These are phyloP conservation scores for Oreohelix idahoensis DNA, from an alignment of 1,140 invertebrate species.

Conservation along the genomic window DNA sequence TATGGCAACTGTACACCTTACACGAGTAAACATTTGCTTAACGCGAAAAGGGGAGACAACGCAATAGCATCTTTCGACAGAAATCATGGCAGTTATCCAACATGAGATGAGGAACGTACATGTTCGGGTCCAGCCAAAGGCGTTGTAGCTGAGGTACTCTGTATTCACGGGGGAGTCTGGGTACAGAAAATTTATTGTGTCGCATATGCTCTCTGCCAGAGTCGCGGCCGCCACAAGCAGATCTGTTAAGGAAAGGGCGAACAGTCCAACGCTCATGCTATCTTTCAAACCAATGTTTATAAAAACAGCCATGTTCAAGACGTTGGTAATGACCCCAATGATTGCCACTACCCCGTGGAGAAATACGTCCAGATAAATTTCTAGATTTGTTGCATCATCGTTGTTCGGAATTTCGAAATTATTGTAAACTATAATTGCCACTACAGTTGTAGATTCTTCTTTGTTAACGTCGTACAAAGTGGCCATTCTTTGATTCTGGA, in stretches of 20 bases:
- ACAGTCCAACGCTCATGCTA: slow-evolving; percentile 12
- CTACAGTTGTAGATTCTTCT: too few species aligned
- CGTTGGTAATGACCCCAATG: not conserved
- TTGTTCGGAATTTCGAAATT: too few species aligned
- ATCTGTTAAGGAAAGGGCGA: not conserved
- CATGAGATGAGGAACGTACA: not conserved
- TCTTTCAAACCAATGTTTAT: not conserved
- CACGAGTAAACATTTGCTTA: not conserved
- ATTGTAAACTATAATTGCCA: too few species aligned
- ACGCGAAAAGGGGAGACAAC: slow-evolving; percentile 9
- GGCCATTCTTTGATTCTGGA: too few species aligned
- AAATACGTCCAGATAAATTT: not conserved
- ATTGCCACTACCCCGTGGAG: not conserved
- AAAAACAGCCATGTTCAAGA: slow-evolving; percentile 1
- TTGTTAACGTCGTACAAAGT: too few species aligned
- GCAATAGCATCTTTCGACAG: not conserved
- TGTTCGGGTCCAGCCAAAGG: not conserved
- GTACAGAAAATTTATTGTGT: not conserved
- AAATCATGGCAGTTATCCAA: not conserved
- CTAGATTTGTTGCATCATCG: too few species aligned
- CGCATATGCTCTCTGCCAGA: not conserved
- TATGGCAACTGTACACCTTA: not conserved
- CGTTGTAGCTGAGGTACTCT: not conserved
- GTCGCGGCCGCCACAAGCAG: not conserved
- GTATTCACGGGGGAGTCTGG: not conserved